Evolutionary conservation across 2,888 invertebrate species (phyloP).

Genomic region (Netelia virgata): DNA sequence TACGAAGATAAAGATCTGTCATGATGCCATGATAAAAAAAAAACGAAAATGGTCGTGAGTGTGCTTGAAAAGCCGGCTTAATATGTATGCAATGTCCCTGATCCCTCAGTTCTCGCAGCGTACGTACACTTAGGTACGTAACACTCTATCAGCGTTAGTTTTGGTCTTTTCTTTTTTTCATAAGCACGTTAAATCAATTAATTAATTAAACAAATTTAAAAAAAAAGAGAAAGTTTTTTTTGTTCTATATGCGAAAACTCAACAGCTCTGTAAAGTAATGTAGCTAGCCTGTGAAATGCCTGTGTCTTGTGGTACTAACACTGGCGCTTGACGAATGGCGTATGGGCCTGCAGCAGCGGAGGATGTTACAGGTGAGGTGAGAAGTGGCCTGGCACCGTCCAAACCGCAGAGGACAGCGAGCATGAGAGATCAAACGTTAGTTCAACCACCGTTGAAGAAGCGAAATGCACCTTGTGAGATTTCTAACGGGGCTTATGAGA

Average conservation of each 20-base stretch:
- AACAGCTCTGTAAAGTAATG: conserved; percentile 69
- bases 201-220: neutral
- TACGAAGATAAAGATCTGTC: conserved; percentile 17
- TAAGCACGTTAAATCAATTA: conserved; percentile 53
- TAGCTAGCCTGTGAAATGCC: conserved; percentile 82
- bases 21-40: conserved; percentile 7
- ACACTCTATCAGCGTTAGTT: conserved; percentile 55
- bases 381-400: conserved; percentile 92
- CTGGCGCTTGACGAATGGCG: conserved; percentile 83
- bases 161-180: conserved; percentile 32
- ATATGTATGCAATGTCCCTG: conserved; percentile 61
- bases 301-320: conserved; percentile 84
- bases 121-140: conserved; percentile 67
- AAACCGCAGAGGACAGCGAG: conserved; percentile 95
- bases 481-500: conserved; percentile 77
- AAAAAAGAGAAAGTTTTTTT: conserved; percentile 10
- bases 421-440: conserved; percentile 88
- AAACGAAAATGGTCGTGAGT: conserved; percentile 43
- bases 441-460: conserved; percentile 77
- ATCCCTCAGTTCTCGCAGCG: conserved; percentile 55
- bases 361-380: conserved; percentile 90
- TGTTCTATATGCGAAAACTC: conserved; percentile 23
- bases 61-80: conserved; percentile 55
- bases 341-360: conserved; percentile 84
- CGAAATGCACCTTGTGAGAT: conserved; percentile 68